These are phyloP conservation scores for Castor canadensis DNA, from an alignment of 2,113 vertebrate species.

Conservation along the genomic window DNA sequence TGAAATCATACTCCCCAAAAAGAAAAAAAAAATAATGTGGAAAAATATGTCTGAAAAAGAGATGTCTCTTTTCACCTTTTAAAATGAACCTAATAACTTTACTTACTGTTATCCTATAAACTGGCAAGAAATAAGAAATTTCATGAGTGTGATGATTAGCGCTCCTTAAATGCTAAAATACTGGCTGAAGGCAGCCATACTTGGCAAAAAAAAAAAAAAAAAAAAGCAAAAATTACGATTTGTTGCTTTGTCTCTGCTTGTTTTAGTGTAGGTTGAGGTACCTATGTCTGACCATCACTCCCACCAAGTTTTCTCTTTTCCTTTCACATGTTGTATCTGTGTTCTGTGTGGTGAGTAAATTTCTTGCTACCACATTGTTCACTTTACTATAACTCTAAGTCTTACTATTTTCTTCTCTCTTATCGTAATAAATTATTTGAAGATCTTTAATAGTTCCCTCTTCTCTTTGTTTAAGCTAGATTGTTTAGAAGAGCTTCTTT, in stretches of 20 bases:
- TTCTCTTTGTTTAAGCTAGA: neutral
- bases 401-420: neutral
- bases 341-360: neutral
- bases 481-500: neutral
- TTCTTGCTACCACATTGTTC: neutral
- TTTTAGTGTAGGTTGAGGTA: neutral
- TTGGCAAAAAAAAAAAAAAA: neutral
- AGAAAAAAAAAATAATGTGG: conserved; percentile 27
- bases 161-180: conserved; percentile 26
- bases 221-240: no score
- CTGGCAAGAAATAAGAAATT: conserved; percentile 4
- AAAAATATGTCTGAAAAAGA: conserved; percentile 58
- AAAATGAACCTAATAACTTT: conserved; percentile 43
- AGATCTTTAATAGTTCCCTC: neutral
- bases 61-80: conserved; percentile 20
- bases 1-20: no score
- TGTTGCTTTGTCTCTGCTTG: neutral
- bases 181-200: neutral
- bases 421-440: neutral
- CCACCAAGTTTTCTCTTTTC: neutral
- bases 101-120: conserved; percentile 17
- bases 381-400: neutral
- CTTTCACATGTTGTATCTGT: neutral
- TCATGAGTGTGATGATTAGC: neutral
- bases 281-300: neutral